phyloP scores from a whole-genome alignment of 2,797 vertebrate species.

The Sparus aurata region DNA sequence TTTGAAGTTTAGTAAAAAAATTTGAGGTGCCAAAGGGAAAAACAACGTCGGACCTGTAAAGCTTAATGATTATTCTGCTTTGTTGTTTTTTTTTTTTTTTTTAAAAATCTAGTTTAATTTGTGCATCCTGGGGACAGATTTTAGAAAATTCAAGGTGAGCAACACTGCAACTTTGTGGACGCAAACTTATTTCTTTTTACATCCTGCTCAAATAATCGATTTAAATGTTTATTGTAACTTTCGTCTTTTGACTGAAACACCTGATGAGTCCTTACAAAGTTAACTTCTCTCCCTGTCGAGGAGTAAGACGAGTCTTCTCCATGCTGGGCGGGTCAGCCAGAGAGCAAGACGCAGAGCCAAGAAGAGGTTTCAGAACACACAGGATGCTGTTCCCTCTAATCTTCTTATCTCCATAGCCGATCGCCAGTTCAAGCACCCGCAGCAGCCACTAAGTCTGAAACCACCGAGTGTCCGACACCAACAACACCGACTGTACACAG shows the following conservation, averaged over 20 bases:
- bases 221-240: slow-evolving; percentile 3
- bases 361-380: slow-evolving; percentile 25
- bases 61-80: no score
- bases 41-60: no score
- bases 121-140: background rate
- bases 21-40: no score
- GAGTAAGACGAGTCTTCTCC: background rate
- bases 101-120: no score
- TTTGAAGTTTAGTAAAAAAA: no score
- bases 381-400: slow-evolving; percentile 44
- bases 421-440: slow-evolving; percentile 40
- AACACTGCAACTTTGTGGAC: background rate
- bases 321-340: slow-evolving; percentile 1
- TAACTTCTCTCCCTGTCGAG: background rate
- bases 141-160: background rate
- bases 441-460: slow-evolving; percentile 21
- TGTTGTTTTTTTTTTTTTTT: no score
- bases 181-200: background rate
- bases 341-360: slow-evolving; percentile 28
- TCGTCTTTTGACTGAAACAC: background rate
- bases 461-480: slow-evolving; percentile 9
- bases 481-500: background rate
- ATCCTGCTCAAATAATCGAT: background rate
- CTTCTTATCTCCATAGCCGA: slow-evolving; percentile 45
- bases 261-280: background rate